A percentile compares a stretch with the other conserved stretches of the same genome.
Conservation (phyloP, 2,888 invertebrate genomes). For the Gasteruption jaculator region DNA sequence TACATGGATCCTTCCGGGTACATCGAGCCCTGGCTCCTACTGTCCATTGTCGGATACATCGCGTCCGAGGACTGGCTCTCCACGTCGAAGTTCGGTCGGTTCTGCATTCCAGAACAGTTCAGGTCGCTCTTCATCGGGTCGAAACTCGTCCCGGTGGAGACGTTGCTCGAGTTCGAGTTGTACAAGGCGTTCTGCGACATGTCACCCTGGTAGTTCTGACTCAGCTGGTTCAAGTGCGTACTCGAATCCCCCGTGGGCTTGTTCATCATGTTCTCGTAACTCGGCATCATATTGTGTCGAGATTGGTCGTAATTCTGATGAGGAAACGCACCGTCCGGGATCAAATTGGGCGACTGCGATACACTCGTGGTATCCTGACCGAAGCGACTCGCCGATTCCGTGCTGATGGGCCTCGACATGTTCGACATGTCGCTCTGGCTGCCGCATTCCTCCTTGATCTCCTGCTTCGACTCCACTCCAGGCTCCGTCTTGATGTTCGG, state of each 20-base stretch:
- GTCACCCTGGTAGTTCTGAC: slow-evolving; percentile 33
- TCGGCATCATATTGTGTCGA: slow-evolving; percentile 32
- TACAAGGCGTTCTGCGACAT: slow-evolving; percentile 36
- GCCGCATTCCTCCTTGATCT: slow-evolving; percentile 43
- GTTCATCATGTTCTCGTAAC: slow-evolving; percentile 32
- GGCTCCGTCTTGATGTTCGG: slow-evolving; percentile 32
- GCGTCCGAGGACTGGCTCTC: slow-evolving; percentile 24
- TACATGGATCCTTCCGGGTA: too few relatives aligned
- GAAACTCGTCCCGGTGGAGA: slow-evolving; percentile 25
- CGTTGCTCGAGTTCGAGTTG: slow-evolving; percentile 24
- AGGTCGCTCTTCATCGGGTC: slow-evolving; percentile 35
- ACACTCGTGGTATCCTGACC: slow-evolving; percentile 29
- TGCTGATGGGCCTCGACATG: slow-evolving; percentile 37
- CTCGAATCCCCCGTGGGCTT: slow-evolving; percentile 28
- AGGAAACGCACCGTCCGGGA: slow-evolving; percentile 30
- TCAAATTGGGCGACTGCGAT: slow-evolving; percentile 29
- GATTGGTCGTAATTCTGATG: slow-evolving; percentile 36
- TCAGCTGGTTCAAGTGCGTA: slow-evolving; percentile 27
- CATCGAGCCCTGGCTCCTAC: slow-evolving; percentile 24
- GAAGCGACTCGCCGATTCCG: slow-evolving; percentile 34
- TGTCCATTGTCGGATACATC: slow-evolving; percentile 30
- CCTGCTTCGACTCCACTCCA: slow-evolving; percentile 32
- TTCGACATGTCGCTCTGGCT: slow-evolving; percentile 40
- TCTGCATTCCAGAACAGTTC: slow-evolving; percentile 31
- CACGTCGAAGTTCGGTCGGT: slow-evolving; percentile 27